phyloP scores from a whole-genome alignment of 2,113 vertebrate genomes.

The Perca schrenkii region DNA sequence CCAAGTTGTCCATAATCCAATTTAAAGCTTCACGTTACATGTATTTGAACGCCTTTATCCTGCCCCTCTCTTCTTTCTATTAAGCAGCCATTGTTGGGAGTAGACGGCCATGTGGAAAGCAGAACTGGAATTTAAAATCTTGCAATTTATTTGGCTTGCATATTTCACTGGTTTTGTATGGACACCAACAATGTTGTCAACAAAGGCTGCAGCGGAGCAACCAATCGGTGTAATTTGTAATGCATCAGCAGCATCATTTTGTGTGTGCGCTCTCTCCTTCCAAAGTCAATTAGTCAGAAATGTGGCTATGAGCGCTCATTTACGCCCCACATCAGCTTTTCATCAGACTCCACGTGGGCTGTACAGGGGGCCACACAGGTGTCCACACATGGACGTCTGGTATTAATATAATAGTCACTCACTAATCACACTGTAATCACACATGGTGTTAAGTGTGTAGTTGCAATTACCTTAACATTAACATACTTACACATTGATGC shows the following conservation, averaged over 20 bases:
- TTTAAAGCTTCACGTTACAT: background rate
- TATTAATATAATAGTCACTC: no score
- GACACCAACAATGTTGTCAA: conserved; percentile 44
- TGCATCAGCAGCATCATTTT: conserved; percentile 49
- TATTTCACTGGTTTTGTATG: conserved; percentile 54
- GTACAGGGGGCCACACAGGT: background rate
- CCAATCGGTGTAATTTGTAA: conserved; percentile 27
- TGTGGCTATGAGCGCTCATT: conserved; percentile 32
- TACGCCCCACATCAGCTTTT: conserved; percentile 25
- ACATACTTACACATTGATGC: background rate
- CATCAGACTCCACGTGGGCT: conserved; percentile 37
- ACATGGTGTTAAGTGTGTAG: background rate
- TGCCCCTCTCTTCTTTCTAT: background rate
- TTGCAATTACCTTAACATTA: background rate
- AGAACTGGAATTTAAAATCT: conserved; percentile 21
- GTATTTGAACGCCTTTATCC: background rate
- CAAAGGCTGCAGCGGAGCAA: conserved; percentile 41
- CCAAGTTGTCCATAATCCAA: no score
- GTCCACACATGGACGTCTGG: background rate
- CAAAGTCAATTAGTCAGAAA: conserved; percentile 64
- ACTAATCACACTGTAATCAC: no score
- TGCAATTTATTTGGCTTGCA: conserved; percentile 21
- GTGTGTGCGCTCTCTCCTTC: conserved; percentile 39
- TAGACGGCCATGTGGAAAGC: conserved; percentile 11
- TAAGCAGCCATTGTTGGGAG: conserved; percentile 18